Evolutionary conservation across 2,888 invertebrate species (phyloP), one percentile per base, ranked within the genome.

Genomic region (Lepidochrysops patricia): DNA sequence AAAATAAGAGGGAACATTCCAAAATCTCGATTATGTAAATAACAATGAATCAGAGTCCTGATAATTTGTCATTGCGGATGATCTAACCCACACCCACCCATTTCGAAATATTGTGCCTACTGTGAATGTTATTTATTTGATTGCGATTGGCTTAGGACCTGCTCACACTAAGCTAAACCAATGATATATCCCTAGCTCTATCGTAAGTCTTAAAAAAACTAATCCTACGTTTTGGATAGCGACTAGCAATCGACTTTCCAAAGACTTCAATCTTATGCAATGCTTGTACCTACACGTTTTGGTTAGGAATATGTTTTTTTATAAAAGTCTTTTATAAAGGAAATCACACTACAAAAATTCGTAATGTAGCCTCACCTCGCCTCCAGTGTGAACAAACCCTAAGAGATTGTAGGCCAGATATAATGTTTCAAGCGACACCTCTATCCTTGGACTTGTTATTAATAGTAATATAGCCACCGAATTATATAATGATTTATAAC

Each of bases 91-190:
- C 29, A 27, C 54, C 54, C 54, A 54, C 54, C 19, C 29, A 54
- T 54, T 54, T 32, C 54, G 54, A 27, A 54, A 54, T 27, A 52
- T 19, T 19, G 54, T 27, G 54, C 32, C 54, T 54, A 54, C 54
- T 54, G 29, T 19, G 5, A 29, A 54, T 15, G 19, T 13, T 29
- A 12, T 19, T 29, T 50, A 26, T n/a, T n/a, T 25, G 26, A 54
- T 54, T 13, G 13, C 15, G 32, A 29, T 29, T 26, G 27, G 26
- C 29, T 52, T 13, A 27, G 52, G 29, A 29, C 7, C 19, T 32
- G 54, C 43, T 19, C 19, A 43, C 43, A 43, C 19, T n/a, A n/a
- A n/a, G 43, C 19, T 9, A 1, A 7, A 35, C 19, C 9, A 9
- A 0, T 23, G 19, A 43, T 19, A 12, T n/a, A n/a, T n/a, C n/a